Conservation (phyloP, 2,113 vertebrate genomes). For the Misgurnus anguillicaudatus region DNA sequence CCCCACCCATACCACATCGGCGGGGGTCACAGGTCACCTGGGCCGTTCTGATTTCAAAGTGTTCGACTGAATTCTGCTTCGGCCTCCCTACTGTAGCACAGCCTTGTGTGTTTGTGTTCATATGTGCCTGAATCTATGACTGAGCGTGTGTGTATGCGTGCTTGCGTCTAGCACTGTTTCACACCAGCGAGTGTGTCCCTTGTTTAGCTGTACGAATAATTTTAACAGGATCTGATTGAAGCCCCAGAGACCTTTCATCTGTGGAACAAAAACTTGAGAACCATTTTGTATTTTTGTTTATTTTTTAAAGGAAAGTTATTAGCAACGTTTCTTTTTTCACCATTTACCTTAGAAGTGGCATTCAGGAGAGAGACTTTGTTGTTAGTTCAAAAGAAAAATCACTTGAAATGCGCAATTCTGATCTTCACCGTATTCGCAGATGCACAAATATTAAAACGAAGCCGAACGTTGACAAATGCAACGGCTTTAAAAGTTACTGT, state of each 20-base stretch:
- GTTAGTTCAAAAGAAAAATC: not conserved
- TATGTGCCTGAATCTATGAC: constrained; percentile 20
- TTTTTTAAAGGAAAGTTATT: constrained; percentile 27
- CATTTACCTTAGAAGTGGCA: constrained; percentile 61
- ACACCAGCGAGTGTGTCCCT: constrained; percentile 1
- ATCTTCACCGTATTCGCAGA: not conserved
- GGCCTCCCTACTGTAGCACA: constrained; percentile 32
- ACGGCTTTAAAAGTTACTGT: constrained; percentile 46
- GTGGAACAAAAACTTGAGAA: constrained; percentile 72
- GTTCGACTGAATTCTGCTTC: constrained; percentile 37
- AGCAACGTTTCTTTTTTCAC: constrained; percentile 41
- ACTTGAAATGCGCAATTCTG: not conserved
- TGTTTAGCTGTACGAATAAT: constrained; percentile 67
- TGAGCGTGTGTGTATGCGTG: constrained; percentile 39
- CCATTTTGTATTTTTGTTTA: constrained; percentile 67
- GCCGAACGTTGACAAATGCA: not conserved
- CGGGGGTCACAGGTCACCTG: constrained; percentile 42
- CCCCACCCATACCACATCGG: constrained; percentile 30
- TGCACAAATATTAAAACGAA: not conserved
- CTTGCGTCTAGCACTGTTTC: constrained; percentile 16
- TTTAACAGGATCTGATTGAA: constrained; percentile 71
- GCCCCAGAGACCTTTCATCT: constrained; percentile 72
- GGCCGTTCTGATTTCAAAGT: constrained; percentile 26
- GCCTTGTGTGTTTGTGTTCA: constrained; percentile 37
- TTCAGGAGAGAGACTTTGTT: constrained; percentile 48